phyloP scores from a whole-genome alignment of 2,888 invertebrate genomes.

The Sphecodes monilicornis region DNA sequence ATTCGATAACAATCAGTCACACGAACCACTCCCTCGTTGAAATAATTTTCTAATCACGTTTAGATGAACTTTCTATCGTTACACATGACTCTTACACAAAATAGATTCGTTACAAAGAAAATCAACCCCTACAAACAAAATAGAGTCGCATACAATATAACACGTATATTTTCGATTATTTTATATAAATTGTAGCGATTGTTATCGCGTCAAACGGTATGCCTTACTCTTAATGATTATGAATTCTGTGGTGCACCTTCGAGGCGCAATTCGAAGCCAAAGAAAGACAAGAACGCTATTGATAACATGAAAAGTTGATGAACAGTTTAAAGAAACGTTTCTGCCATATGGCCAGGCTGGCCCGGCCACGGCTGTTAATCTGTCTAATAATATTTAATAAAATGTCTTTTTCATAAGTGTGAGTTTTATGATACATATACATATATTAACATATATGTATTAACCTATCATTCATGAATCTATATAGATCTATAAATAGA shows the following conservation, averaged over 20 bases:
- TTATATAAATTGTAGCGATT: background rate
- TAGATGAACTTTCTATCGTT: background rate
- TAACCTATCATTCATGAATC: constrained; percentile 22
- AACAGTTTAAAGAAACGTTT: constrained; percentile 53
- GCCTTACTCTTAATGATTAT: constrained; percentile 25
- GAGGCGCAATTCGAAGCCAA: constrained; percentile 48
- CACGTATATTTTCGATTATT: background rate
- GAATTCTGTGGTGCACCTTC: constrained; percentile 64
- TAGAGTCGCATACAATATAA: background rate
- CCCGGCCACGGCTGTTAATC: constrained; percentile 60
- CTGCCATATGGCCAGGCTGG: constrained; percentile 66
- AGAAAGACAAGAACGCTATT: constrained; percentile 25
- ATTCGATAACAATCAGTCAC: constrained; percentile 26
- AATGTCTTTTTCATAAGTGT: constrained; percentile 67
- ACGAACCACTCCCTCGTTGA: background rate
- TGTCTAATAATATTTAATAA: constrained; percentile 47
- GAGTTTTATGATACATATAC: constrained; percentile 62
- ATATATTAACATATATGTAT: constrained; percentile 38
- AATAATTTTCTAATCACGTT: background rate
- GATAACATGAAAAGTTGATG: constrained; percentile 33
- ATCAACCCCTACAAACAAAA: background rate
- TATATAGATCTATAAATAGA: background rate
- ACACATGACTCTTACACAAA: too few relatives aligned
- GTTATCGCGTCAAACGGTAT: constrained; percentile 34
- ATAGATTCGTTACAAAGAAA: background rate